Evolutionary conservation across 2,888 invertebrate species (phyloP).

Genomic region (Urechis unicinctus): DNA sequence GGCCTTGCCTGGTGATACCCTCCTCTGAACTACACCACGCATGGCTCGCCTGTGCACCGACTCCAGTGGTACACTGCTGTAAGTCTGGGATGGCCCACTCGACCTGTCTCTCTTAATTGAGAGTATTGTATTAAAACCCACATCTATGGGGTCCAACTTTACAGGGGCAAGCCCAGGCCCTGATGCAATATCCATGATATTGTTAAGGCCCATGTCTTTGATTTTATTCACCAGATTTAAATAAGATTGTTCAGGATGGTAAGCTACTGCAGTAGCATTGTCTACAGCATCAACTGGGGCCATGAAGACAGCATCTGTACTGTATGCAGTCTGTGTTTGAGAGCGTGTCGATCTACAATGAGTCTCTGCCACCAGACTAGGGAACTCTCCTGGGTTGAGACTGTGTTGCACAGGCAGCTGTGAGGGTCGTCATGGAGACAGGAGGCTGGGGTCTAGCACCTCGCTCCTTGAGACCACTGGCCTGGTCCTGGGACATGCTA

Average conservation of each 20-base stretch:
- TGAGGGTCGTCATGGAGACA: not conserved
- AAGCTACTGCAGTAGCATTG: not conserved
- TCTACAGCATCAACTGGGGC: constrained; percentile 1
- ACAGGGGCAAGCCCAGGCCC: not conserved
- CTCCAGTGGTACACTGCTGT: no score
- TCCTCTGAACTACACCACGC: not conserved
- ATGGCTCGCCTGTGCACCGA: no score
- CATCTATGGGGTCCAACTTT: constrained; percentile 6
- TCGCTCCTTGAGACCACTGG: constrained; percentile 11
- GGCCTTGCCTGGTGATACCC: not conserved
- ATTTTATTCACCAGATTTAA: constrained; percentile 1
- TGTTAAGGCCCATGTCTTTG: constrained; percentile 4
- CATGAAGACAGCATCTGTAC: not conserved
- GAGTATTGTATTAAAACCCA: constrained; percentile 10
- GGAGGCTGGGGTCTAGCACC: constrained; percentile 1
- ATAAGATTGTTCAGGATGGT: not conserved
- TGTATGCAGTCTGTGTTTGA: constrained; percentile 10
- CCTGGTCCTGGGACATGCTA: constrained; percentile 15
- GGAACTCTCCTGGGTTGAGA: constrained; percentile 6
- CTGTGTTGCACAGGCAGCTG: not conserved
- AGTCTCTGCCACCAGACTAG: constrained; percentile 12
- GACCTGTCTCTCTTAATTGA: constrained; percentile 1
- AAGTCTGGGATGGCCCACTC: no score
- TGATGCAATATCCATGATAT: constrained; percentile 2
- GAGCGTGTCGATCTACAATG: constrained; percentile 5